These are phyloP conservation scores for Helicoverpa armigera DNA, from an alignment of 1,140 invertebrate species.

Conservation along the genomic window DNA sequence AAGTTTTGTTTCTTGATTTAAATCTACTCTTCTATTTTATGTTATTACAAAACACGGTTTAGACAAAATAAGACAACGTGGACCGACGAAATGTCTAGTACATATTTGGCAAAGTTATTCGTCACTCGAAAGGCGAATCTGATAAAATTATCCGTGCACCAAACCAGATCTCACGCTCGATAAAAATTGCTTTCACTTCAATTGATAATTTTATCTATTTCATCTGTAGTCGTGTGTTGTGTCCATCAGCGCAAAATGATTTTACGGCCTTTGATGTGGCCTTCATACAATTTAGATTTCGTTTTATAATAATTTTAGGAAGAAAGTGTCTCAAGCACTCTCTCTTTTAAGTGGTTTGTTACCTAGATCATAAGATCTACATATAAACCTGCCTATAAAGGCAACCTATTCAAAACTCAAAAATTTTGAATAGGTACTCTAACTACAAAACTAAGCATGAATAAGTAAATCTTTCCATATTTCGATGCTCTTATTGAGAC, in stretches of 20 bases:
- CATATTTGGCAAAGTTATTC: background rate
- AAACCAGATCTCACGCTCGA: slow-evolving; percentile 45
- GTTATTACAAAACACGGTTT: background rate
- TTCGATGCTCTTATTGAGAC: no score
- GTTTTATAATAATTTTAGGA: background rate
- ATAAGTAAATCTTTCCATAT: no score
- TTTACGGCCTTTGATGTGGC: slow-evolving; percentile 14
- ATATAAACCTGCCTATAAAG: no score
- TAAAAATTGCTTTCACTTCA: slow-evolving; percentile 47
- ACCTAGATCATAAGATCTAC: background rate
- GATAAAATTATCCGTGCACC: slow-evolving; percentile 35
- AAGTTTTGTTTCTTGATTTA: background rate
- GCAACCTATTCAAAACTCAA: no score
- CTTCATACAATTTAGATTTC: background rate
- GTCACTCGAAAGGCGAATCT: slow-evolving; percentile 13
- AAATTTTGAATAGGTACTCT: no score
- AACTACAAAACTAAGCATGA: no score
- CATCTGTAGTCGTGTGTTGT: slow-evolving; percentile 23
- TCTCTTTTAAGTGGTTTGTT: background rate
- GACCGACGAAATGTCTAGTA: background rate
- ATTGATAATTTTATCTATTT: slow-evolving; percentile 41
- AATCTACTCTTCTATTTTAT: background rate
- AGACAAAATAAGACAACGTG: background rate
- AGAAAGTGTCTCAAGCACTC: no score
- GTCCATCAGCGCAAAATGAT: slow-evolving; percentile 17